A percentile compares a stretch with the other conserved stretches of the same genome.
Evolutionary conservation across 2,113 vertebrate species (phyloP).

Genomic region (Chrysochloris asiatica): DNA sequence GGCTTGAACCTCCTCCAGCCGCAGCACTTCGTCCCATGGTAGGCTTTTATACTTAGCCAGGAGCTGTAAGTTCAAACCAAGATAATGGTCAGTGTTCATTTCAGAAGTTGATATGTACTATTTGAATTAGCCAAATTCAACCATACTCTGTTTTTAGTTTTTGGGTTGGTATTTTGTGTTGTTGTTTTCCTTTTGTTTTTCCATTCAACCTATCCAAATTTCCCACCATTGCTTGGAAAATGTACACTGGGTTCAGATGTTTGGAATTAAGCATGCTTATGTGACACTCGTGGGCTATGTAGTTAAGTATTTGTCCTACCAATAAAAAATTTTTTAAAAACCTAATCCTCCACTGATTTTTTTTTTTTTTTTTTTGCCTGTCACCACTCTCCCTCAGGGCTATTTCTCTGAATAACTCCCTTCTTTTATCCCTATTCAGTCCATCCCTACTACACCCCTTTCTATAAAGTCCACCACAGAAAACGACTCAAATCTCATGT

Average conservation of each 20-base stretch:
- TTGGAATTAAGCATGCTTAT: conserved; percentile 65
- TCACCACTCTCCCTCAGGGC: conserved; percentile 52
- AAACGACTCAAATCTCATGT: conserved; percentile 51
- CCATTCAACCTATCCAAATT: conserved; percentile 36
- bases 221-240: conserved; percentile 52
- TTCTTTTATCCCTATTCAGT: conserved; percentile 55
- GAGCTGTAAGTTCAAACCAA: conserved; percentile 82
- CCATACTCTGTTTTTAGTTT: conserved; percentile 53
- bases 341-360: conserved; percentile 34
- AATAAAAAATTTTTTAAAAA: too few species aligned
- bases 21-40: conserved; percentile 84
- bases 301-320: conserved; percentile 42
- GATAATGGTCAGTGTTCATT: conserved; percentile 53
- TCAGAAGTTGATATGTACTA: conserved; percentile 32
- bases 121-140: conserved; percentile 15
- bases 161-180: neutral
- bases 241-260: conserved; percentile 48
- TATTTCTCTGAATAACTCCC: conserved; percentile 62
- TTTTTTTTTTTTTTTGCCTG: neutral
- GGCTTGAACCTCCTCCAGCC: conserved; percentile 90
- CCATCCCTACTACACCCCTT: conserved; percentile 35
- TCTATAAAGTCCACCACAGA: conserved; percentile 33
- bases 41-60: conserved; percentile 86
- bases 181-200: conserved; percentile 59
- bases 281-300: conserved; percentile 2